These are phyloP conservation scores for Trachelipus rathkii DNA, from an alignment of 1,140 invertebrate species.

Conservation along the genomic window DNA sequence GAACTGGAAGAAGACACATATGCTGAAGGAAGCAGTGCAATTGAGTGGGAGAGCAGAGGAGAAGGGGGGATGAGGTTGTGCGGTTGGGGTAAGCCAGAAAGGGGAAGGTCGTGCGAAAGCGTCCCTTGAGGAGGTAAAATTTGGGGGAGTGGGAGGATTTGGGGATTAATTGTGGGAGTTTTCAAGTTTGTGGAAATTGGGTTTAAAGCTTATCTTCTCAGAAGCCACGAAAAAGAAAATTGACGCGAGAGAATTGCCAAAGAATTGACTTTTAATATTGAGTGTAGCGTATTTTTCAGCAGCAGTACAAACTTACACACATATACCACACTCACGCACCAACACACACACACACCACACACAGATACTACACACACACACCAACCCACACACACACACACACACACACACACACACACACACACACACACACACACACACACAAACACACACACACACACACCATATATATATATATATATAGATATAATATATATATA, in stretches of 20 bases:
- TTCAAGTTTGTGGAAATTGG: not conserved
- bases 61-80: not conserved
- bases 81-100: not conserved
- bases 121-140: not conserved
- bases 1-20: not conserved
- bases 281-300: too few species aligned
- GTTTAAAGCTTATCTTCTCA: not conserved
- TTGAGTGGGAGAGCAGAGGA: not conserved
- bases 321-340: not conserved
- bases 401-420: not conserved
- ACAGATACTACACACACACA: not conserved
- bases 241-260: too few species aligned
- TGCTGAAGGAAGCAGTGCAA: not conserved
- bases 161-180: not conserved
- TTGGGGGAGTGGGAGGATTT: too few species aligned
- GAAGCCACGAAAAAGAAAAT: too few species aligned
- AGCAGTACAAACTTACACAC: too few species aligned
- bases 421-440: not conserved
- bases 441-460: not conserved
- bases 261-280: too few species aligned
- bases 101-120: constrained; percentile 7
- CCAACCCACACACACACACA: not conserved
- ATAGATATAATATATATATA: not conserved
- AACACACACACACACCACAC: not conserved
- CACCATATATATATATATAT: constrained; percentile 5